Conservation (phyloP, 2,797 vertebrate species). For the Rhadinocentrus ornatus region DNA sequence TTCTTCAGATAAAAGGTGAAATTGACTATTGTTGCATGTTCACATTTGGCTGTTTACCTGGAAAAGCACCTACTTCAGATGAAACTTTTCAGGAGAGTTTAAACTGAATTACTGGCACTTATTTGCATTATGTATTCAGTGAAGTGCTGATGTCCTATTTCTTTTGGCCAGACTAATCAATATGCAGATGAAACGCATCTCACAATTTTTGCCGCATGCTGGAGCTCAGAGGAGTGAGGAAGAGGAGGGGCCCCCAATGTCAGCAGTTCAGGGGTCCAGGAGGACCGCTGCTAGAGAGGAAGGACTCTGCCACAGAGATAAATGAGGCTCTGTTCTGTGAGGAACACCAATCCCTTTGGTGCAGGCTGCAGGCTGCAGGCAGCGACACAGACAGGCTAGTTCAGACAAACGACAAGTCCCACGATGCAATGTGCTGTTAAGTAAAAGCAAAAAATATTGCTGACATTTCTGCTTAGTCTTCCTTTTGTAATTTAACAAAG, state of each 20-base stretch:
- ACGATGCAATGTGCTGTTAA: slow-evolving; percentile 76
- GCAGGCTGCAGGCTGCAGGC: slow-evolving; percentile 60
- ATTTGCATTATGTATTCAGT: slow-evolving; percentile 81
- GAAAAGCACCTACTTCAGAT: slow-evolving; percentile 55
- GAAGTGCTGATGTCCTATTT: slow-evolving; percentile 79
- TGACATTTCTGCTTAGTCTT: slow-evolving; percentile 73
- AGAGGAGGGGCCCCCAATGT: slow-evolving; percentile 48
- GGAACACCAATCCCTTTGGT: slow-evolving; percentile 64
- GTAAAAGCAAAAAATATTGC: slow-evolving; percentile 72
- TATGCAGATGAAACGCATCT: slow-evolving; percentile 81
- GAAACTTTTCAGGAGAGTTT: slow-evolving; percentile 50
- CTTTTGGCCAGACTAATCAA: slow-evolving; percentile 76
- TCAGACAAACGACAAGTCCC: slow-evolving; percentile 82
- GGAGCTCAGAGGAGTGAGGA: slow-evolving; percentile 50
- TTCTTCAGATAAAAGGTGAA: slow-evolving; percentile 43
- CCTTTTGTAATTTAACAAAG: slow-evolving; percentile 71
- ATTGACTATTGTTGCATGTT: slow-evolving; percentile 51
- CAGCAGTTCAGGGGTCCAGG: slow-evolving; percentile 79
- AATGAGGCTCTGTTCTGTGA: slow-evolving; percentile 72
- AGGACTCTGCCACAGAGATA: slow-evolving; percentile 77
- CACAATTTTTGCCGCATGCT: slow-evolving; percentile 76
- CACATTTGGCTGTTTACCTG: slow-evolving; percentile 47
- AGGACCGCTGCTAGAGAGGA: slow-evolving; percentile 68
- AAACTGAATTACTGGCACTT: slow-evolving; percentile 69
- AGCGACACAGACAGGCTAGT: slow-evolving; percentile 58